A percentile compares a stretch with the other conserved stretches of the same genome.
Evolutionary conservation across 2,797 vertebrate genomes (phyloP).

Genomic region (Dipus sagitta): DNA sequence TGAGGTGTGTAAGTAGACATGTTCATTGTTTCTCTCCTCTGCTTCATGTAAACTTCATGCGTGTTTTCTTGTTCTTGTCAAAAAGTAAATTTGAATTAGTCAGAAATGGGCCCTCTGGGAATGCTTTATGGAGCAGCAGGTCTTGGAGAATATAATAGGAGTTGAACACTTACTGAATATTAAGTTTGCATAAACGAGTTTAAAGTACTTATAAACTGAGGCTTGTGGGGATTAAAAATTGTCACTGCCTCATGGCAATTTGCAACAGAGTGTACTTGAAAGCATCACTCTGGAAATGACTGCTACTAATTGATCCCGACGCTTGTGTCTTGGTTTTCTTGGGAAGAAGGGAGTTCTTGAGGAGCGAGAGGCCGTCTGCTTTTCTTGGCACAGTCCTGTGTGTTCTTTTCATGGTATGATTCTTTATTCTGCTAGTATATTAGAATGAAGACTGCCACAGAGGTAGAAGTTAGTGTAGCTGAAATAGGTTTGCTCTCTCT

Average conservation of each 20-base stretch:
- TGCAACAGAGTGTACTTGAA: not conserved
- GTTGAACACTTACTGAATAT: constrained; percentile 34
- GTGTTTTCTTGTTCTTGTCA: not conserved
- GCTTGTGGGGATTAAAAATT: not conserved
- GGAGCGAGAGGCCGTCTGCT: not conserved
- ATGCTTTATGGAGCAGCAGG: not conserved
- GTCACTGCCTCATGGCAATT: not conserved
- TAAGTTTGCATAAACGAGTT: not conserved
- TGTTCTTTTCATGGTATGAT: not conserved
- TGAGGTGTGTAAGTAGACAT: not conserved
- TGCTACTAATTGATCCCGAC: not conserved
- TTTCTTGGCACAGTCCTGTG: not conserved
- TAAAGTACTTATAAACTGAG: not conserved
- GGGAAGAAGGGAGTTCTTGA: not conserved
- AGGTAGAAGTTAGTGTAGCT: not conserved
- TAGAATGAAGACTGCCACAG: not conserved
- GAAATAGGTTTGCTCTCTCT: not conserved
- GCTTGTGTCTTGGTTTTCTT: not conserved
- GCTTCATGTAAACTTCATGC: not conserved
- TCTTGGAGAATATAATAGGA: not conserved
- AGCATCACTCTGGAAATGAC: not conserved
- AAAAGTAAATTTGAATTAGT: not conserved
- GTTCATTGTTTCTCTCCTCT: not conserved
- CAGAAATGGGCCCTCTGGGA: not conserved
- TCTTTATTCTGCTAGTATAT: constrained; percentile 35